A percentile compares a stretch with the other conserved stretches of the same genome.
Conservation (phyloP, 2,797 vertebrate species). For the Iguana delicatissima region DNA sequence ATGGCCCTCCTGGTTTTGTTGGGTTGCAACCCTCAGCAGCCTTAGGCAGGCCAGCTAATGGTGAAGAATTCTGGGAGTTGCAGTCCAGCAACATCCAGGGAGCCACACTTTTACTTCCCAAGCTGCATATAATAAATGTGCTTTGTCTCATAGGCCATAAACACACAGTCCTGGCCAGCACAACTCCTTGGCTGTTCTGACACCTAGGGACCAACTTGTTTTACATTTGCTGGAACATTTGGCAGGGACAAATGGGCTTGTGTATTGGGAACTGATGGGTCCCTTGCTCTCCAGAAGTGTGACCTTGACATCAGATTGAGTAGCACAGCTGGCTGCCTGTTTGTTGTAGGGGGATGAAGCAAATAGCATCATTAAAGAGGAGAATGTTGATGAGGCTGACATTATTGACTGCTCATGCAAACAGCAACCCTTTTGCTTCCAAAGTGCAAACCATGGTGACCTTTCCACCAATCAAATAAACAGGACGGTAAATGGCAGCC, state of each 20-base stretch:
- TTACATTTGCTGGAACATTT: neutral
- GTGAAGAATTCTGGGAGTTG: no score
- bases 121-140: neutral
- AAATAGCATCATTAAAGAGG: slow-evolving; percentile 22
- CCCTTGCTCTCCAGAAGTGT: neutral
- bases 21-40: no score
- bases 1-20: no score
- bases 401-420: slow-evolving; percentile 25
- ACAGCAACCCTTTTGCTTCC: slow-evolving; percentile 1
- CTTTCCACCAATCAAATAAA: slow-evolving; percentile 35
- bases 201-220: slow-evolving; percentile 15
- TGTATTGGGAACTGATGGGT: neutral
- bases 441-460: slow-evolving; percentile 12
- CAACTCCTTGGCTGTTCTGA: slow-evolving; percentile 25
- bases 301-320: slow-evolving; percentile 20
- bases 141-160: slow-evolving; percentile 38
- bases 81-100: no score
- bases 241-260: slow-evolving; percentile 4
- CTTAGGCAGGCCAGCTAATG: no score
- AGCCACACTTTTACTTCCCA: no score
- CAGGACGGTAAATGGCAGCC: neutral
- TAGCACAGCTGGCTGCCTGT: neutral
- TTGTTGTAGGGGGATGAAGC: slow-evolving; percentile 20
- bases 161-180: slow-evolving; percentile 7
- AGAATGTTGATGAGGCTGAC: slow-evolving; percentile 21